Evolutionary conservation across 2,888 invertebrate species (phyloP), one percentile per base, ranked within the genome.

Genomic region (Cyclophora albipunctata): DNA sequence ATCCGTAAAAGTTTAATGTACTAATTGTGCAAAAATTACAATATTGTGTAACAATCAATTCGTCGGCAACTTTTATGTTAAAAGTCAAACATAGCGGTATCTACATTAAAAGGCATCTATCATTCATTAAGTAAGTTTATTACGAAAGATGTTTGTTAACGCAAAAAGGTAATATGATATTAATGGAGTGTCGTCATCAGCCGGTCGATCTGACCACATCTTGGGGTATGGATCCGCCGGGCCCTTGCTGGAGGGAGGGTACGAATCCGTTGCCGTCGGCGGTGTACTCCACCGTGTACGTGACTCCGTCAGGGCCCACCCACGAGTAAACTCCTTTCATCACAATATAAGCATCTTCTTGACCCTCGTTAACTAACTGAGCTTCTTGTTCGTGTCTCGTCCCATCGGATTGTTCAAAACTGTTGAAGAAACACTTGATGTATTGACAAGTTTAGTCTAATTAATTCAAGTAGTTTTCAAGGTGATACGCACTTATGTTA

Each of bases 241-340:
- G 61, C 1, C 67, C 69, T 47, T 71, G 64, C 40, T 68, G 87
- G 5, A 70, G 62, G 20, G 57, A 48, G 0, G 88, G 83, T 51
- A 79, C 75, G 72, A 73, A 90, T 5, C 90, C 90, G 52, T 84
- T 79, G 53, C 89, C 86, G 58, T 90, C 89, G 41, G 90, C 90
- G 0, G 71, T 65, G 71, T 88, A 90, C 41, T 61, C 71, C 6
- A 89, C 69, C 40, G 73, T 78, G 67, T 89, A 85, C 6, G 71
- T 74, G 45, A 78, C 71, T n/a, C 84, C 85, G 54, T 85, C 83
- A 7, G 82, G 81, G 6, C 76, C 82, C 2, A 75, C 71, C 75
- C 83, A 89, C 3, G 70, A 62, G 69, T 63, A 85, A 40, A 61
- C 67, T 3, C 90, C 89, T 48, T 67, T 70, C 3, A 89, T 77